phyloP scores from a whole-genome alignment of 1,140 invertebrate genomes.

The Mya arenaria region DNA sequence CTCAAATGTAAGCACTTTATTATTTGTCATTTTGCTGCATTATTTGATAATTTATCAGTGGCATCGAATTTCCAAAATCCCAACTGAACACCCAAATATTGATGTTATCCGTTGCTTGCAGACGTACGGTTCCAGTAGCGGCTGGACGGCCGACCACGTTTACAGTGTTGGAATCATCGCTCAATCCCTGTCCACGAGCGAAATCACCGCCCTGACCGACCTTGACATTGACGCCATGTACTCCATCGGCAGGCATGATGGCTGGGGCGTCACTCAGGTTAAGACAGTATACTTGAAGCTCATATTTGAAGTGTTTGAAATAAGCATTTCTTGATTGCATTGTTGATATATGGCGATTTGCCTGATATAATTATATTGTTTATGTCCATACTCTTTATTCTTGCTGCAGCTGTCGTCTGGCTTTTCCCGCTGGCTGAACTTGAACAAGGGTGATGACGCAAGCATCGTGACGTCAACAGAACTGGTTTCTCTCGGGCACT shows the following conservation, averaged over 20 bases:
- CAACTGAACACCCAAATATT: too few relatives aligned
- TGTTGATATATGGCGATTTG: too few relatives aligned
- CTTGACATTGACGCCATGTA: slow-evolving; percentile 23
- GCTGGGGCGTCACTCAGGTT: slow-evolving; percentile 40
- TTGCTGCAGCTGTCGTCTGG: background rate
- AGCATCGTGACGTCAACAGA: background rate
- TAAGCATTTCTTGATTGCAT: too few relatives aligned
- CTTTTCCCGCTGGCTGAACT: slow-evolving; percentile 7
- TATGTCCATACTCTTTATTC: background rate
- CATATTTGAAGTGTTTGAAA: too few relatives aligned
- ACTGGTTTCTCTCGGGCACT: slow-evolving; percentile 29
- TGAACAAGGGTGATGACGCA: slow-evolving; percentile 4
- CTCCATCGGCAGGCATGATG: slow-evolving; percentile 30
- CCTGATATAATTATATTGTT: too few relatives aligned
- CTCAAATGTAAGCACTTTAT: slow-evolving; percentile 13
- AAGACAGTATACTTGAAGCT: too few relatives aligned
- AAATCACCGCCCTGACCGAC: slow-evolving; percentile 22
- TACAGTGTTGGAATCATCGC: slow-evolving; percentile 17
- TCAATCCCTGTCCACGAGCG: background rate
- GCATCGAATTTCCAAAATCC: too few relatives aligned
- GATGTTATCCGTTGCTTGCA: too few relatives aligned
- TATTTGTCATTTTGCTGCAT: too few relatives aligned
- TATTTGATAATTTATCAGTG: too few relatives aligned
- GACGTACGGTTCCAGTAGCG: slow-evolving; percentile 1
- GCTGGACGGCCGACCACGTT: slow-evolving; percentile 12